A percentile compares a stretch with the other conserved stretches of the same genome.
phyloP scores from a whole-genome alignment of 2,797 vertebrate genomes.

The Channallabes apus region DNA sequence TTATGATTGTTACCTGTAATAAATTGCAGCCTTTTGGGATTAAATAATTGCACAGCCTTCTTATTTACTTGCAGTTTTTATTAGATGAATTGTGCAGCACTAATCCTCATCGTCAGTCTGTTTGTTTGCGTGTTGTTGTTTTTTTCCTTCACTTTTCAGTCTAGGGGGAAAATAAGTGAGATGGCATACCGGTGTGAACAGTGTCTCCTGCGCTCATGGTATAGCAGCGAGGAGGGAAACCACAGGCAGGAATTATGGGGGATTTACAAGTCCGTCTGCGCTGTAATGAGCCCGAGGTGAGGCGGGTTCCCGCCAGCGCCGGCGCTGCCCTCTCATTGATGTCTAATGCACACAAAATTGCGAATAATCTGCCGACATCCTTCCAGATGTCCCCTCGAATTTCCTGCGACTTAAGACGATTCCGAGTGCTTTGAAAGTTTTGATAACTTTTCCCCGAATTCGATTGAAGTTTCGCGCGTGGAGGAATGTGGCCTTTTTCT shows the following conservation, averaged over 20 bases:
- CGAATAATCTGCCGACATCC: conserved; percentile 80
- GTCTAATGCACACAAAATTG: conserved; percentile 80
- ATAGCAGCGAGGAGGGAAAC: conserved; percentile 62
- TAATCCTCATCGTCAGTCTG: too few relatives aligned
- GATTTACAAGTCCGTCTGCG: conserved; percentile 74
- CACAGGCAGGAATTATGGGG: conserved; percentile 69
- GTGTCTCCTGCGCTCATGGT: conserved; percentile 58
- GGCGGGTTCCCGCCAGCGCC: conserved; percentile 59
- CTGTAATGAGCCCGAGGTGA: conserved; percentile 69
- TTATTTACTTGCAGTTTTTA: too few relatives aligned
- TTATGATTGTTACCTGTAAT: too few relatives aligned
- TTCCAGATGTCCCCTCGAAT: conserved; percentile 81
- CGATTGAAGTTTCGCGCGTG: conserved; percentile 72
- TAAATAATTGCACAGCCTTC: too few relatives aligned
- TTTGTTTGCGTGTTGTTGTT: too few relatives aligned
- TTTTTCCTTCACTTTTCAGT: neutral
- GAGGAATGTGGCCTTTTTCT: conserved; percentile 67
- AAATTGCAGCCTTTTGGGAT: too few relatives aligned
- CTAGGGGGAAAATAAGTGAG: conserved; percentile 50
- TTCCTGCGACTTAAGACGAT: conserved; percentile 80
- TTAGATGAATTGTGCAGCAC: too few relatives aligned
- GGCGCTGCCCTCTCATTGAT: conserved; percentile 72
- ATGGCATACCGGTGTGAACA: conserved; percentile 59
- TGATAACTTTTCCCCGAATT: conserved; percentile 78
- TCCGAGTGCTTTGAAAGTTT: conserved; percentile 79